Evolutionary conservation across 2,113 vertebrate species (phyloP), one percentile per base, ranked within the genome.

Genomic region (Mugil cephalus): DNA sequence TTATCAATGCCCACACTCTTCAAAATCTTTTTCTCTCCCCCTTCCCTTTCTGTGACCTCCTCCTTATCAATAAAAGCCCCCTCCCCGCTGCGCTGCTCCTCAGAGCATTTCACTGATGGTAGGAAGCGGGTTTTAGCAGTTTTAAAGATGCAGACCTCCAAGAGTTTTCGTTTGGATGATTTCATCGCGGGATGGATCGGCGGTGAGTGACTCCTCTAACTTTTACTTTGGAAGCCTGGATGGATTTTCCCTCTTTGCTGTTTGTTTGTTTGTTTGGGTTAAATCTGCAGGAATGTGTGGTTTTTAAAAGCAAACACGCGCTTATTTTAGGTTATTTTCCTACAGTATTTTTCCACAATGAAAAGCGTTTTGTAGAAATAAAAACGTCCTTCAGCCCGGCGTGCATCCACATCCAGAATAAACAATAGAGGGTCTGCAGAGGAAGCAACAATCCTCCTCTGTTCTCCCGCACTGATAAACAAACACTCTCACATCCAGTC

Each of bases 151-250:
- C 69, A 86, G 35, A 50, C 15, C 34, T 84, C 83, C 3, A 78
- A 87, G 35, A 84, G 66, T 19, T 93, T 94, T 56, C 69, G 74
- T 4, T 0, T 93, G 83, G 92, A 94, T 42, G 93, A 94, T 55
- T 95, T 95, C 36, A 8, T 95, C 11, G 94, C 94, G 8, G 94
- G 94, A 74, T 94, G 92, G 91, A 92, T 94, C 48, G 93, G 89
- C 10, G 94, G 94, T 95, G 80, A 93, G 92, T 69, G 19, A 18
- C 14, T 42, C 40, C 8, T n/a, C n/a, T 1, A 48, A 11, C 9
- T 50, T 10, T 10, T 11, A 10, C 13, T 47, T 50, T 2, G 21
- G 8, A 19, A 14, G n/a, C 15, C 5, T 10, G 4, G 30, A 15
- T 4, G n/a, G 45, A 52, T 11, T 17, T 70, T 30, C 5, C 24